Evolutionary conservation across 2,113 vertebrate species (phyloP).

Genomic region (Gadus chalcogrammus): DNA sequence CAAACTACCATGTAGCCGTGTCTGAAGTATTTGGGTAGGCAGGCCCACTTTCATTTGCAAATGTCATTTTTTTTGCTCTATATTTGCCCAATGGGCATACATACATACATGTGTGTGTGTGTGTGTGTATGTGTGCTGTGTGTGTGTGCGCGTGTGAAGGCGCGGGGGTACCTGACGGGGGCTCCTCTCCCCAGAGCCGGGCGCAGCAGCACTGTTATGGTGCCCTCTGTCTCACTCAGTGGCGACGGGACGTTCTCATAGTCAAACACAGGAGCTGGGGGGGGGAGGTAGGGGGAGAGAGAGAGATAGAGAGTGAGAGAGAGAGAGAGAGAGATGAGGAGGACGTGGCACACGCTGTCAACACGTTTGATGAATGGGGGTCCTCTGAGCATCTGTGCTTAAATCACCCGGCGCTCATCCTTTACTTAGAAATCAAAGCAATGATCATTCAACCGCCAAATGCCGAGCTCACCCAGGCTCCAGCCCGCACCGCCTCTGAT

Average conservation of each 20-base stretch:
- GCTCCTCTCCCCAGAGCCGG: slow-evolving; percentile 90
- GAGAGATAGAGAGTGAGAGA: not conserved
- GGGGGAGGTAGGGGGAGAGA: not conserved
- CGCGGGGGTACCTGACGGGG: slow-evolving; percentile 85
- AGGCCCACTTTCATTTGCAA: not conserved
- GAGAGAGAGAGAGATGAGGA: slow-evolving; percentile 1
- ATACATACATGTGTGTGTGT: no score
- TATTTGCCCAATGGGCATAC: no score
- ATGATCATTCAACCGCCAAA: no score
- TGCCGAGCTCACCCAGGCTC: no score
- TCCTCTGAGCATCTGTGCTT: no score
- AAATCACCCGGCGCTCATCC: no score
- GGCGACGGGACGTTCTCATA: slow-evolving; percentile 88
- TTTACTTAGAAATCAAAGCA: no score
- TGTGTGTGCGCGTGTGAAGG: not conserved
- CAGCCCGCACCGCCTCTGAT: no score
- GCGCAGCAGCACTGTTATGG: slow-evolving; percentile 91
- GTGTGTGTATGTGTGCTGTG: no score
- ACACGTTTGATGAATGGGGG: no score
- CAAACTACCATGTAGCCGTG: no score
- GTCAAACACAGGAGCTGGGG: slow-evolving; percentile 87
- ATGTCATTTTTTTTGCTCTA: no score
- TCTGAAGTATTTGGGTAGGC: not conserved
- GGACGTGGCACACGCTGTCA: slow-evolving; percentile 15
- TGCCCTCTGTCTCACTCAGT: slow-evolving; percentile 88